These are phyloP conservation scores for Danaus plexippus DNA, from an alignment of 1,140 invertebrate genomes.

Conservation along the genomic window DNA sequence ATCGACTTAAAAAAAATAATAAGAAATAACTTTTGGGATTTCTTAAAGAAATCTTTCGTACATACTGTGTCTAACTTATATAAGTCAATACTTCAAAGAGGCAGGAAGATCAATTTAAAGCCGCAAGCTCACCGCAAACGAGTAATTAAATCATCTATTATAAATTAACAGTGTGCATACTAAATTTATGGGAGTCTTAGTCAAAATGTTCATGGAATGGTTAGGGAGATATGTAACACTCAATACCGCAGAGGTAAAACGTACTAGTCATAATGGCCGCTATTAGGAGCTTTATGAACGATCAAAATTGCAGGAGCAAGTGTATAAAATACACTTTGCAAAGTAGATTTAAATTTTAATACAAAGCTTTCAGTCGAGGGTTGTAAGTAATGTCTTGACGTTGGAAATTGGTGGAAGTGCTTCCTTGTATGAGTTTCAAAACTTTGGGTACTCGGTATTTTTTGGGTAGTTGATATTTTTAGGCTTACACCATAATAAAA, in stretches of 20 bases:
- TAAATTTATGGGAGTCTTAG: slow-evolving; percentile 60
- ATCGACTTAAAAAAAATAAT: not conserved
- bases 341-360: slow-evolving; percentile 73
- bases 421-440: slow-evolving; percentile 12
- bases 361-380: slow-evolving; percentile 68
- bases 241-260: slow-evolving; percentile 63
- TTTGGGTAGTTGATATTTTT: too few species aligned
- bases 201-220: slow-evolving; percentile 51
- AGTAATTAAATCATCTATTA: slow-evolving; percentile 65
- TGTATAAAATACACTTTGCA: slow-evolving; percentile 71
- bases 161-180: slow-evolving; percentile 65
- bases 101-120: slow-evolving; percentile 9
- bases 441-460: too few species aligned
- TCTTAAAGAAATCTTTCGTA: too few species aligned
- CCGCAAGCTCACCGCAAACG: slow-evolving; percentile 53
- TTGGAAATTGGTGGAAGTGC: slow-evolving; percentile 54
- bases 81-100: too few species aligned
- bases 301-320: slow-evolving; percentile 70
- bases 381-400: slow-evolving; percentile 62
- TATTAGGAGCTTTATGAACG: slow-evolving; percentile 67
- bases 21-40: too few species aligned
- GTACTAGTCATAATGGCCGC: slow-evolving; percentile 58
- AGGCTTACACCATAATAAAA: too few species aligned
- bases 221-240: slow-evolving; percentile 57
- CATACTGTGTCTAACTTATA: too few species aligned